Conservation (phyloP, 2,888 invertebrate genomes). For the Invenusta paracnida region DNA sequence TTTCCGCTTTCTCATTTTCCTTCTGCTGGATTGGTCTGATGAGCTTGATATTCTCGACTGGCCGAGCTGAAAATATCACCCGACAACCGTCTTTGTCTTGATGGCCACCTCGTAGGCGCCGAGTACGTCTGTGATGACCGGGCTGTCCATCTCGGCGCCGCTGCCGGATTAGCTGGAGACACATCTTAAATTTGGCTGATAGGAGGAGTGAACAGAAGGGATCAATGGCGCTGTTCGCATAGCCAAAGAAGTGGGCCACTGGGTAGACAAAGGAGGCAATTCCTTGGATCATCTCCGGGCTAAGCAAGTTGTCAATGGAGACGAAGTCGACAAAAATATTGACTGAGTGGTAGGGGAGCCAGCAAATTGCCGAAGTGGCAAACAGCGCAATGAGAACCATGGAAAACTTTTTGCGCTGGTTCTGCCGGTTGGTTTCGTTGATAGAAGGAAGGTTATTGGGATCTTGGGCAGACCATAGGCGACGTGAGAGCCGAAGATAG, state of each 20-base stretch:
- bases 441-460: background rate
- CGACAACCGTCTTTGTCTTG: too few species aligned
- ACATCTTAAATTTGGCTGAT: conserved; percentile 35
- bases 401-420: background rate
- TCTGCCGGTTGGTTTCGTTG: background rate
- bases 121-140: too few species aligned
- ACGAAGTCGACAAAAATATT: background rate
- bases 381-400: background rate
- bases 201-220: conserved; percentile 34
- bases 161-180: background rate
- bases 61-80: too few species aligned
- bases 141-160: too few species aligned
- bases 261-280: background rate
- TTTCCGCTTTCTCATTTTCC: too few species aligned
- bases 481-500: background rate
- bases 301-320: background rate
- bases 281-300: background rate
- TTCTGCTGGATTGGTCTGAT: too few species aligned
- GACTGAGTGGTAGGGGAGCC: background rate
- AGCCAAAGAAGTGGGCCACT: conserved; percentile 32
- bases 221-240: conserved; percentile 31
- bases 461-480: background rate
- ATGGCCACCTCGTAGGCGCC: too few species aligned
- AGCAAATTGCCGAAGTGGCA: background rate
- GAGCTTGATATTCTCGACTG: too few species aligned